phyloP scores from a whole-genome alignment of 2,113 vertebrate species.

The Dasyornis broadbenti region DNA sequence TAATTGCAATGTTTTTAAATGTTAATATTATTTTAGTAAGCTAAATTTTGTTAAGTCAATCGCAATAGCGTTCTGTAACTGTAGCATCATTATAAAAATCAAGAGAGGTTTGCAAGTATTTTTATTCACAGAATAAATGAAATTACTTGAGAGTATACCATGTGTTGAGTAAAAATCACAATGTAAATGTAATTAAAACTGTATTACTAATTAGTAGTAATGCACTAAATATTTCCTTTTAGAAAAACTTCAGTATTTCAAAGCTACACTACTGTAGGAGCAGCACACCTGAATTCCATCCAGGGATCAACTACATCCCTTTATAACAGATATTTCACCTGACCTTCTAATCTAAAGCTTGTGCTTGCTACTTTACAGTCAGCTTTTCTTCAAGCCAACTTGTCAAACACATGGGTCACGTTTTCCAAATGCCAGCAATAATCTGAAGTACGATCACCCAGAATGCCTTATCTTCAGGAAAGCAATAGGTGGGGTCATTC shows the following conservation, averaged over 20 bases:
- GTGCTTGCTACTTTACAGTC: slow-evolving; percentile 9
- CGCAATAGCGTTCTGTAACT: background rate
- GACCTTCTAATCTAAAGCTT: slow-evolving; percentile 54
- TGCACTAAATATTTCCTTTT: background rate
- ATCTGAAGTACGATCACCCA: slow-evolving; percentile 16
- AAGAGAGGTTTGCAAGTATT: background rate
- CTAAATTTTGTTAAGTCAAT: background rate
- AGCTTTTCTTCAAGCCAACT: slow-evolving; percentile 19
- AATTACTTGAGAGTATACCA: background rate
- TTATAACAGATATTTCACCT: slow-evolving; percentile 15
- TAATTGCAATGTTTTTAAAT: background rate
- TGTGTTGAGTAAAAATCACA: background rate
- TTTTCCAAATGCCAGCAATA: slow-evolving; percentile 38
- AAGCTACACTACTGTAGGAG: background rate
- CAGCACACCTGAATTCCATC: background rate
- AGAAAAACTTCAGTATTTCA: background rate
- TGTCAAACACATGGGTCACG: slow-evolving; percentile 41
- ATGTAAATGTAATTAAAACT: background rate
- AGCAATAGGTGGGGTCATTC: slow-evolving; percentile 38
- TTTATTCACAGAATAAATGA: background rate
- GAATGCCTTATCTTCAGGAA: slow-evolving; percentile 25
- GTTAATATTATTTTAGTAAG: background rate
- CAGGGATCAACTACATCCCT: background rate
- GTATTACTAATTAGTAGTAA: background rate
- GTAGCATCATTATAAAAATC: background rate